phyloP scores from a whole-genome alignment of 2,888 invertebrate species.

The Eupithecia tripunctaria region DNA sequence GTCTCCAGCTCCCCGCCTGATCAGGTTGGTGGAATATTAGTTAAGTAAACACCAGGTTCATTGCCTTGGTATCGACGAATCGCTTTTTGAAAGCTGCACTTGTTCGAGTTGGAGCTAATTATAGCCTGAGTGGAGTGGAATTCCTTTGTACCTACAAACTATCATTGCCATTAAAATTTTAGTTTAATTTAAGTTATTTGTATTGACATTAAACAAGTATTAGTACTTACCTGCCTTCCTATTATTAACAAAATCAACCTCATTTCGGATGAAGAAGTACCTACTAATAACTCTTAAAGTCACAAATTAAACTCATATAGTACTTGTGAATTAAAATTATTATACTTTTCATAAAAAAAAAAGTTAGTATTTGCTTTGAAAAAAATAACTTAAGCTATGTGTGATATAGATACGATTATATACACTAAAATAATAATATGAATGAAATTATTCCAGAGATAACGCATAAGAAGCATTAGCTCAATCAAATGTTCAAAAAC shows the following conservation, averaged over 20 bases:
- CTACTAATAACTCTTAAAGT: not conserved
- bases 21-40: slow-evolving; percentile 43
- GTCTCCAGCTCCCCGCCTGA: slow-evolving; percentile 44
- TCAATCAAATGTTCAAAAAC: not conserved
- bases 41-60: not conserved
- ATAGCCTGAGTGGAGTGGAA: not conserved
- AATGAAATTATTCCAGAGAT: not conserved
- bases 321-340: too few relatives aligned
- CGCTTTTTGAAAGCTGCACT: slow-evolving; percentile 1
- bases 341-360: too few relatives aligned
- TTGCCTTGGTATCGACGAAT: not conserved
- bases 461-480: not conserved
- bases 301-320: too few relatives aligned
- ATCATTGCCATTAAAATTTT: not conserved
- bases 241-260: too few relatives aligned
- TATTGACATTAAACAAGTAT: too few relatives aligned
- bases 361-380: too few relatives aligned
- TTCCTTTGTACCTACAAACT: not conserved
- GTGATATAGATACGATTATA: not conserved
- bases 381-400: not conserved
- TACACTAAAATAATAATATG: not conserved
- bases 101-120: not conserved
- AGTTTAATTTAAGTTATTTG: too few relatives aligned
- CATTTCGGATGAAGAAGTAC: too few relatives aligned
- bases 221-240: too few relatives aligned